Percentiles rank a stretch among this genome's conserved stretches.
Conservation (phyloP, 2,888 invertebrate genomes). For the Plusia festucae region DNA sequence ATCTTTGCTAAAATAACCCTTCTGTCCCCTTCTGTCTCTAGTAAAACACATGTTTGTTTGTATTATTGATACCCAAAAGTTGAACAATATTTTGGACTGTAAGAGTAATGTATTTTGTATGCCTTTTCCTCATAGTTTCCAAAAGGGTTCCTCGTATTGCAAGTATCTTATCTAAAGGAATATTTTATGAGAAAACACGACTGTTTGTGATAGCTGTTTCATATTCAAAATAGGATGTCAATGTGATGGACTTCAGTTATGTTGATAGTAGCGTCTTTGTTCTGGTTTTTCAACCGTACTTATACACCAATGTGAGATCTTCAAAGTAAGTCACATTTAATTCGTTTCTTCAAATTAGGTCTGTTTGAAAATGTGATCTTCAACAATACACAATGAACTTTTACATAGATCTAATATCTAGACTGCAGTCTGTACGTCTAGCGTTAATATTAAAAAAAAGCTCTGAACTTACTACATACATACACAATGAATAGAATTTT, state of each 20-base stretch:
- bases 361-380: too few relatives aligned
- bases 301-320: too few relatives aligned
- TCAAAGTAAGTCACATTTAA: too few relatives aligned
- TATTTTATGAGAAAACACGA: slow-evolving; percentile 23
- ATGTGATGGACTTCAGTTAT: neutral
- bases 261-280: neutral
- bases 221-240: neutral
- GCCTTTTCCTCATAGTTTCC: slow-evolving; percentile 16
- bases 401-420: too few relatives aligned
- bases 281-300: too few relatives aligned
- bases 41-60: too few relatives aligned
- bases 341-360: too few relatives aligned
- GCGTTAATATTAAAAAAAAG: too few relatives aligned
- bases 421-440: too few relatives aligned
- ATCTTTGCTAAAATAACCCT: too few relatives aligned
- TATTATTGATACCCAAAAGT: neutral
- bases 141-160: neutral
- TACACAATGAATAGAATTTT: neutral
- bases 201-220: slow-evolving; percentile 13
- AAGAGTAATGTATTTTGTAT: slow-evolving; percentile 6
- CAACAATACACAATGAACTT: too few relatives aligned
- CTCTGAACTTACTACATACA: neutral
- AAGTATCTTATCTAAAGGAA: slow-evolving; percentile 10
- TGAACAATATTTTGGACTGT: neutral
- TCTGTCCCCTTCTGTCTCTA: too few relatives aligned